Conservation (phyloP, 2,888 invertebrate genomes). For the Tetramorium bicarinatum region DNA sequence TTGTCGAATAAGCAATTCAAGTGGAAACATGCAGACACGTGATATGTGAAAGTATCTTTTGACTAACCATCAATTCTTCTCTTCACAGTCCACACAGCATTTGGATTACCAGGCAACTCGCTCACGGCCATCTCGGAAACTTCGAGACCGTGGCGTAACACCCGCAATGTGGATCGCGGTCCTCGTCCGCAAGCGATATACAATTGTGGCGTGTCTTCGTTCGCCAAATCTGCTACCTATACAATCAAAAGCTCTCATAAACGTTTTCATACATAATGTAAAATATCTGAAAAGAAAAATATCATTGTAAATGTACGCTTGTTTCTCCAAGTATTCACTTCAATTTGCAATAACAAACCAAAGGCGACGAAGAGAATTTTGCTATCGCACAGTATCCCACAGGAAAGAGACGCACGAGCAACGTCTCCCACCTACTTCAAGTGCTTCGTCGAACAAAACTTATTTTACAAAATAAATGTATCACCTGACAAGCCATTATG, state of each 20-base stretch:
- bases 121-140: conserved; percentile 99
- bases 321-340: conserved; percentile 84
- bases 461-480: conserved; percentile 13
- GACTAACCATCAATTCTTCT: conserved; percentile 97
- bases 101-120: conserved; percentile 99
- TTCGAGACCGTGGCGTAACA: conserved; percentile 98
- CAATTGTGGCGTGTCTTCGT: conserved; percentile 99
- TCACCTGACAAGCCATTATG: conserved; percentile 92
- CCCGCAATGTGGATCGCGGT: conserved; percentile 95
- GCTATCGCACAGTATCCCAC: conserved; percentile 80
- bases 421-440: conserved; percentile 78
- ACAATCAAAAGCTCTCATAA: conserved; percentile 24
- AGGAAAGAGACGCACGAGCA: conserved; percentile 73
- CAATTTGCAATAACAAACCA: conserved; percentile 81
- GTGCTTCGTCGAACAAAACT: conserved; percentile 45
- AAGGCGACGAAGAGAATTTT: conserved; percentile 84
- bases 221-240: conserved; percentile 96
- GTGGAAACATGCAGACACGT: conserved; percentile 69
- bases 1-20: conserved; percentile 40
- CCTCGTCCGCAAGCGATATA: conserved; percentile 99
- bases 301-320: conserved; percentile 48
- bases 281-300: background rate
- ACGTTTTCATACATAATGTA: background rate
- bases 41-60: conserved; percentile 56
- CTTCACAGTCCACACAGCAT: conserved; percentile 99